Evolutionary conservation across 2,888 invertebrate species (phyloP), one percentile per base, ranked within the genome.

Genomic region (Tetramorium bicarinatum): DNA sequence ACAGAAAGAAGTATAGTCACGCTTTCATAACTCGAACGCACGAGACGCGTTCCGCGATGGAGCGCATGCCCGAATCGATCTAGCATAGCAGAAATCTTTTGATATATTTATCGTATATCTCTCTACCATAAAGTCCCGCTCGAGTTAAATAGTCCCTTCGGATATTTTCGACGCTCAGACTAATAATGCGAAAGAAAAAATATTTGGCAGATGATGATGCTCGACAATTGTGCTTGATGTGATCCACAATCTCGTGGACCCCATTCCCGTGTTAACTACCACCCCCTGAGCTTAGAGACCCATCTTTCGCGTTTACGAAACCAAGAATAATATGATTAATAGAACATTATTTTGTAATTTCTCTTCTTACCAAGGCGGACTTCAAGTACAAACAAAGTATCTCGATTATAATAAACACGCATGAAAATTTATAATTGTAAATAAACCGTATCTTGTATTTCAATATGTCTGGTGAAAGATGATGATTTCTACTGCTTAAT

Each of bases 61-160:
- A 34, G 29, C 66, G 29, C 75, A 74, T 75, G 44, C 34, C 34
- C 75, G 47, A 64, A 64, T 75, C 47, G 41, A 61, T 61, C 29
- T 47, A 34, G 47, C 34, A 7, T 8, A 21, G 47, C 15, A 47
- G 29, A 62, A 62, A 75, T 62, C 75, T 47, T 44, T 21, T 15
- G 34, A 7, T 18, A 29, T 44, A 62, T 74, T 74, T 44, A 15
- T 8, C 13, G 2, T 64, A n/a, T 7, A 61, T 25, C 47, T 67
- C 11, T 29, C 25, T 44, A 25, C 18, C 7, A 25, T 59, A 13
- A 59, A 47, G n/a, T 1, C 2, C 13, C 18, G n/a, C 34, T 64
- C 3, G 15, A 64, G 9, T 6, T 15, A n/a, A 62, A 15, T 47
- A 47, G 64, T 21, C 8, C 13, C 34, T 61, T 9, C 13, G 6